phyloP scores from a whole-genome alignment of 2,113 vertebrate species.

The Lepus americanus region DNA sequence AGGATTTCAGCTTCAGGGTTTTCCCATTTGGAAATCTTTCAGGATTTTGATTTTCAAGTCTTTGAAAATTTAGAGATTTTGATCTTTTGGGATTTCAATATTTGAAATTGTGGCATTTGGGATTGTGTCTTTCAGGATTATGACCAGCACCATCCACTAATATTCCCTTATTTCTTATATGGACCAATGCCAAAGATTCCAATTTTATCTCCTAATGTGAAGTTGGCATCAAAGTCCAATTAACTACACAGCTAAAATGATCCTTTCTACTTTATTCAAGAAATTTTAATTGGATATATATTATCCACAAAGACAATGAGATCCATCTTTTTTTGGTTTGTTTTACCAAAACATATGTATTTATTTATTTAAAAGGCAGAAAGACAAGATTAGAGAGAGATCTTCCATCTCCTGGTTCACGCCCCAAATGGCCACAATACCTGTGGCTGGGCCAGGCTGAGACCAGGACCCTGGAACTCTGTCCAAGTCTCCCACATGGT shows the following conservation, averaged over 20 bases:
- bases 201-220: constrained; percentile 42
- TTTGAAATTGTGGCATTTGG: not conserved
- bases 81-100: not conserved
- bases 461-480: too few species aligned
- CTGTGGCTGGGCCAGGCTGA: too few species aligned
- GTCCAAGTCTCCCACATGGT: too few species aligned
- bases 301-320: not conserved
- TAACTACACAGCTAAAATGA: constrained; percentile 38
- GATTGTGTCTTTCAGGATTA: not conserved
- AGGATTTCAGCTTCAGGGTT: not conserved
- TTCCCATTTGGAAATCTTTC: not conserved
- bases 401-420: too few species aligned
- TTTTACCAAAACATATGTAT: too few species aligned
- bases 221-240: constrained; percentile 23
- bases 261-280: constrained; percentile 3
- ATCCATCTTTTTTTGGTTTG: not conserved
- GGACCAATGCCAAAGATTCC: not conserved
- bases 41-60: not conserved
- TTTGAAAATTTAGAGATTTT: not conserved
- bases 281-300: constrained; percentile 42
- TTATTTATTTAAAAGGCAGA: too few species aligned
- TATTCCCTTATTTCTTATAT: constrained; percentile 8
- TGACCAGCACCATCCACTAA: not conserved
- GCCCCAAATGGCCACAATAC: too few species aligned
- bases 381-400: too few species aligned